A percentile compares a stretch with the other conserved stretches of the same genome.
Conservation (phyloP, 2,888 invertebrate species). For the Neuroscelio doddi region DNA sequence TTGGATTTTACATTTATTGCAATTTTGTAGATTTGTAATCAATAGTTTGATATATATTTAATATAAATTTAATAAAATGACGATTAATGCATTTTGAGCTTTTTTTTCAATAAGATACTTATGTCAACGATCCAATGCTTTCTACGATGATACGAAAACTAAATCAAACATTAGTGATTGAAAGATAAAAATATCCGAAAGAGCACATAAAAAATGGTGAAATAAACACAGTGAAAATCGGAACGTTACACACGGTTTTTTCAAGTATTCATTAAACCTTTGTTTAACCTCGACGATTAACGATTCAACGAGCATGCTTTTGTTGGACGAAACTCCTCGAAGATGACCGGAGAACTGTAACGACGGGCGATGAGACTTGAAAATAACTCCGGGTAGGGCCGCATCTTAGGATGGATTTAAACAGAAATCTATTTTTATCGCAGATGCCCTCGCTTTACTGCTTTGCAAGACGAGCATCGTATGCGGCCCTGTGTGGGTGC, state of each 20-base stretch:
- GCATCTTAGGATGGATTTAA: constrained; percentile 55
- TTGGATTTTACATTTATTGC: too few relatives aligned
- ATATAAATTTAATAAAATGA: too few relatives aligned
- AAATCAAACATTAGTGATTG: not conserved
- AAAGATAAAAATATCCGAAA: not conserved
- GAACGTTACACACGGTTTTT: not conserved
- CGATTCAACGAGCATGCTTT: constrained; percentile 16
- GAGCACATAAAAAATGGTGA: not conserved
- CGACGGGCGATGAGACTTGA: constrained; percentile 55
- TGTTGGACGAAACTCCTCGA: constrained; percentile 50
- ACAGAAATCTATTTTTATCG: constrained; percentile 61
- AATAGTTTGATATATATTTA: too few relatives aligned
- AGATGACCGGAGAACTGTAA: constrained; percentile 60
- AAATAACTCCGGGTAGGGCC: constrained; percentile 65
- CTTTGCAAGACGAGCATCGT: constrained; percentile 8
- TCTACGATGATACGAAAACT: too few relatives aligned
- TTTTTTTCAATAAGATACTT: too few relatives aligned
- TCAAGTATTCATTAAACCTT: not conserved
- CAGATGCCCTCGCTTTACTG: constrained; percentile 49
- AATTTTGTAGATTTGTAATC: too few relatives aligned
- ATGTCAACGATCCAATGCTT: too few relatives aligned
- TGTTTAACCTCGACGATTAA: constrained; percentile 5
- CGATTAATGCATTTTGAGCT: too few relatives aligned
- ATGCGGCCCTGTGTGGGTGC: constrained; percentile 60
- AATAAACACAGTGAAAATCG: not conserved